Percentiles rank a stretch among this genome's conserved stretches.
These are phyloP conservation scores for Cololabis saira DNA, from an alignment of 2,113 vertebrate species.

Conservation along the genomic window DNA sequence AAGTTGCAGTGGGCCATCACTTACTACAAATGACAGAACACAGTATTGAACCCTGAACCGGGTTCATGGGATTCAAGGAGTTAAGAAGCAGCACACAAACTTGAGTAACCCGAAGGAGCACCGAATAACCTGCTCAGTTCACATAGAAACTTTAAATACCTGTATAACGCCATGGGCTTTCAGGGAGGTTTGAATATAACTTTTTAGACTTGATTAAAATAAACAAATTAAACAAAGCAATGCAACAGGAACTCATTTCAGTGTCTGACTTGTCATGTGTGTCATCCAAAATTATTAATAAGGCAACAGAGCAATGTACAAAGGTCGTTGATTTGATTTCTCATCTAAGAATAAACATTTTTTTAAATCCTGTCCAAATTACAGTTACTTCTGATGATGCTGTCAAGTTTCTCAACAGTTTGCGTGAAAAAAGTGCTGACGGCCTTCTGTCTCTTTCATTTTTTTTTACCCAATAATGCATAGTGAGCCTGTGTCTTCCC, in stretches of 20 bases:
- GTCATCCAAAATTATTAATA: conserved; percentile 82
- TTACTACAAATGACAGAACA: no score
- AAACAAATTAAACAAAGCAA: conserved; percentile 50
- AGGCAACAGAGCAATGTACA: conserved; percentile 77
- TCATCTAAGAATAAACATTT: no score
- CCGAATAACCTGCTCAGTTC: no score
- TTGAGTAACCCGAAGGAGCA: no score
- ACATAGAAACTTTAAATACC: no score
- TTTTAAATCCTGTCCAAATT: conserved; percentile 51
- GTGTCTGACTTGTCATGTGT: conserved; percentile 69
- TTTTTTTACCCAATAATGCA: conserved; percentile 60
- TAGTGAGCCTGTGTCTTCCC: conserved; percentile 54
- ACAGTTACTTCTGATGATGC: conserved; percentile 54
- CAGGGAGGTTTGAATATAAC: no score
- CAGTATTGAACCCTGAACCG: no score
- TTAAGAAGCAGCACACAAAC: no score
- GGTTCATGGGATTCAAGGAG: no score
- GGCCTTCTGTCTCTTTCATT: conserved; percentile 16
- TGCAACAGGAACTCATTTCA: conserved; percentile 69
- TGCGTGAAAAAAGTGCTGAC: conserved; percentile 62
- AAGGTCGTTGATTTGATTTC: conserved; percentile 68
- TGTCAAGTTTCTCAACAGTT: conserved; percentile 49
- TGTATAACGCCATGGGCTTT: no score
- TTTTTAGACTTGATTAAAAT: conserved; percentile 68
- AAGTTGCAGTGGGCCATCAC: no score